These are phyloP conservation scores for Lumbricus terrestris DNA, from an alignment of 2,888 invertebrate genomes.

Conservation along the genomic window DNA sequence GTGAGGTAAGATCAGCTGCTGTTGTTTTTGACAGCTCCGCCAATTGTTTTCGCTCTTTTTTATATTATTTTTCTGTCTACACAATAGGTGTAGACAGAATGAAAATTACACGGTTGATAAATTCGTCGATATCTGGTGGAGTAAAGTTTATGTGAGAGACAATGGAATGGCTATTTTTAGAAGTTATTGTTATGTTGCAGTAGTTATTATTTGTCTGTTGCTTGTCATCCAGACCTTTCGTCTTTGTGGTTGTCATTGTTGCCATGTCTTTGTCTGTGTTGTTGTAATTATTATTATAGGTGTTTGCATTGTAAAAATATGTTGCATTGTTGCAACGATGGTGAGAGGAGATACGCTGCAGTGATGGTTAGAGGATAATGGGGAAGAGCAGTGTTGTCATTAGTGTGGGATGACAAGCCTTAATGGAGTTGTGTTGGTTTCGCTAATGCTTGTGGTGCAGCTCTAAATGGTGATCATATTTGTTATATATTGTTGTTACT, in stretches of 20 bases:
- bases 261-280: not conserved
- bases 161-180: not conserved
- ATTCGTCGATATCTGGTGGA: not conserved
- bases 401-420: not conserved
- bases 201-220: not conserved
- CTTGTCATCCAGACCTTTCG: too few relatives aligned
- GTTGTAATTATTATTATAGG: not conserved
- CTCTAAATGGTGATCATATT: too few relatives aligned
- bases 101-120: not conserved
- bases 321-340: not conserved
- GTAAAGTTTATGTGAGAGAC: not conserved
- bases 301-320: not conserved
- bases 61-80: not conserved
- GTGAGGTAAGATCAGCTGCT: slow-evolving; percentile 27
- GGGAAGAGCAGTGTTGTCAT: not conserved
- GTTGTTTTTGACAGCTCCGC: too few relatives aligned
- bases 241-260: not conserved
- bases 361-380: not conserved
- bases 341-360: not conserved
- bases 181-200: not conserved
- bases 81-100: not conserved
- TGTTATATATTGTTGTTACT: too few relatives aligned
- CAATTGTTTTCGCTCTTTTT: not conserved
- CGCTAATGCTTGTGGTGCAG: too few relatives aligned
- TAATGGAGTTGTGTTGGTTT: not conserved